Base-by-base conservation (phyloP, 2,113 vertebrate species). In the Anas platyrhynchos region DNA sequence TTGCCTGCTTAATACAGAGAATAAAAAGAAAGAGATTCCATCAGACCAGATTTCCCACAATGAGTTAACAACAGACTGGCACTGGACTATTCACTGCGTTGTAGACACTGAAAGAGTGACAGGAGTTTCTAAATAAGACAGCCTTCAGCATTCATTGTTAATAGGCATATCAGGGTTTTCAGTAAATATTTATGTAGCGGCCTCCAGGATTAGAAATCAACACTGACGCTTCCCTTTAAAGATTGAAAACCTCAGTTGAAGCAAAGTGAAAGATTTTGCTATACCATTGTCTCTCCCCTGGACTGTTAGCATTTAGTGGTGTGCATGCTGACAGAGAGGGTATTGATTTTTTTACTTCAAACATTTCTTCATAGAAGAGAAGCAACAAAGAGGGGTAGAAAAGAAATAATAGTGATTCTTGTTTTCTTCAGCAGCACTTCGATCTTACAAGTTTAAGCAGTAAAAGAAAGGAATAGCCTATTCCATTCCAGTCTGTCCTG, bases 271-370 rank as follows among this genome's bases (percentile, higher is more conserved):
- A 76, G 13, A 13, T 87, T 75, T 82, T 90, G 62, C 65, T 25
- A 27, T 12, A 27, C 5, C 0, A 0, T 7, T 87, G 59, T 65
- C 68, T 3, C 27, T 85, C 25, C 34, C 26, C 18, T 56, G 91
- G 62, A 15, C 67, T 79, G 83, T 84, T 73, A 85, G 56, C 43
- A 75, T 83, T 86, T 62, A 65, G 52, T 25, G 22, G 20, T 0
- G 0, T 44, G 32, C 58, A 73, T 69, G 84, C 16, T 76, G 77
- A 87, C 62, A 62, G 61, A 75, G 17, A 72, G 1, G 23, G 21
- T 82, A 87, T 94, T 92, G 84, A 79, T 89, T 94, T 93, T 91
- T 61, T 65, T 68, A 31, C 84, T 91, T 63, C 38, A 34, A 91
- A 82, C 52, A 34, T 62, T 84, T 86, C 56, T 94, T 87, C 1